These are phyloP conservation scores for Chiloscyllium plagiosum DNA, from an alignment of 2,113 vertebrate species.

Conservation along the genomic window DNA sequence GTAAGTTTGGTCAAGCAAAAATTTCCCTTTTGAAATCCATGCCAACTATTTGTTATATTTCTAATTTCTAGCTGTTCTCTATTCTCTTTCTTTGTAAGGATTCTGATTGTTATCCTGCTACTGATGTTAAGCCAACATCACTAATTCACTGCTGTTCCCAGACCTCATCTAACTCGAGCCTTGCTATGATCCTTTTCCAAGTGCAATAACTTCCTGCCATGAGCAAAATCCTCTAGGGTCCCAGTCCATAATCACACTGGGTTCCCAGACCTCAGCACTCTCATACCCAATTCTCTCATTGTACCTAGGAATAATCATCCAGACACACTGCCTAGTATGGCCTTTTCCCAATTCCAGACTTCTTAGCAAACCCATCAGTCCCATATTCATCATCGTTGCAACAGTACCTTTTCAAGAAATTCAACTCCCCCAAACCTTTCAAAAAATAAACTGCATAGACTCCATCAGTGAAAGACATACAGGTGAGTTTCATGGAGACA, in stretches of 20 bases:
- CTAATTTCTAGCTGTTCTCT: too few species aligned
- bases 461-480: neutral
- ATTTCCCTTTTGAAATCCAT: too few species aligned
- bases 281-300: neutral
- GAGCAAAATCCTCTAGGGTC: too few species aligned
- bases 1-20: too few species aligned
- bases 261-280: neutral
- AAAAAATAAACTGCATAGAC: neutral
- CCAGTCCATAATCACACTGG: neutral
- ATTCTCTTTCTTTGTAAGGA: too few species aligned
- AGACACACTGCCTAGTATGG: neutral
- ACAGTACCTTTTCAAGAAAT: neutral
- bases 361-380: neutral
- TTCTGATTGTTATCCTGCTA: too few species aligned
- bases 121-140: too few species aligned
- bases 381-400: neutral
- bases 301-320: neutral
- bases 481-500: neutral
- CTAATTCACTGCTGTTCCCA: too few species aligned
- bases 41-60: too few species aligned
- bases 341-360: neutral
- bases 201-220: too few species aligned
- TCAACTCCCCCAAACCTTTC: neutral
- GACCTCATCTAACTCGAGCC: too few species aligned
- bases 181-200: too few species aligned